Evolutionary conservation across 2,888 invertebrate species (phyloP).

Genomic region (Nebria salina): DNA sequence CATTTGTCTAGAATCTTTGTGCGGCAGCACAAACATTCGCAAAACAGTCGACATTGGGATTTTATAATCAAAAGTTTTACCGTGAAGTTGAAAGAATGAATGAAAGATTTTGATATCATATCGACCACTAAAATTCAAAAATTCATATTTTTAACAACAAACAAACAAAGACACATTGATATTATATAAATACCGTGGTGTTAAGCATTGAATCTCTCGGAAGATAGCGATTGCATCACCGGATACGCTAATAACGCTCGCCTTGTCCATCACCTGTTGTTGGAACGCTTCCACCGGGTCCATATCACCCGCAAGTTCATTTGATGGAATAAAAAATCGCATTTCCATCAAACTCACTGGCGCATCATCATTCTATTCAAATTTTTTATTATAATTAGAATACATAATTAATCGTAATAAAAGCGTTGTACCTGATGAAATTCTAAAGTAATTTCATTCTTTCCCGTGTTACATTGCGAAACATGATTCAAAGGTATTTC

Average conservation of each 20-base stretch:
- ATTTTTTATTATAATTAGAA: slow-evolving; percentile 18
- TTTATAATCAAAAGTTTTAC: slow-evolving; percentile 99
- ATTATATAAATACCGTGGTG: slow-evolving; percentile 78
- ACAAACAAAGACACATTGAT: background rate
- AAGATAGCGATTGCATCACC: slow-evolving; percentile 98
- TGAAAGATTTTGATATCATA: slow-evolving; percentile 96
- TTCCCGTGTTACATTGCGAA: slow-evolving; percentile 93
- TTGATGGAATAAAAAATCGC: slow-evolving; percentile 96
- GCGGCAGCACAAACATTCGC: slow-evolving; percentile 92
- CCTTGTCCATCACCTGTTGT: slow-evolving; percentile 95
- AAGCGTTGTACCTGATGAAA: slow-evolving; percentile 82
- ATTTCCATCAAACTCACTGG: slow-evolving; percentile 97
- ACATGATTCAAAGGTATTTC: slow-evolving; percentile 97
- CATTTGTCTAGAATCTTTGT: slow-evolving; percentile 97
- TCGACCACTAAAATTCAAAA: slow-evolving; percentile 80
- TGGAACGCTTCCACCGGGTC: slow-evolving; percentile 98
- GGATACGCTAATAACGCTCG: slow-evolving; percentile 96
- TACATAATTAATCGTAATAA: slow-evolving; percentile 15
- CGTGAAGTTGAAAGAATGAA: slow-evolving; percentile 90
- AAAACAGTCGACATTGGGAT: slow-evolving; percentile 97
- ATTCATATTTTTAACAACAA: slow-evolving; percentile 57
- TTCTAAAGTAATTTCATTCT: slow-evolving; percentile 98
- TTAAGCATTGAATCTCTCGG: slow-evolving; percentile 96
- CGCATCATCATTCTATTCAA: slow-evolving; percentile 91
- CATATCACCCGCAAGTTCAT: slow-evolving; percentile 83